phyloP scores from a whole-genome alignment of 2,888 invertebrate genomes.

The Sphaerophoria rueppellii region DNA sequence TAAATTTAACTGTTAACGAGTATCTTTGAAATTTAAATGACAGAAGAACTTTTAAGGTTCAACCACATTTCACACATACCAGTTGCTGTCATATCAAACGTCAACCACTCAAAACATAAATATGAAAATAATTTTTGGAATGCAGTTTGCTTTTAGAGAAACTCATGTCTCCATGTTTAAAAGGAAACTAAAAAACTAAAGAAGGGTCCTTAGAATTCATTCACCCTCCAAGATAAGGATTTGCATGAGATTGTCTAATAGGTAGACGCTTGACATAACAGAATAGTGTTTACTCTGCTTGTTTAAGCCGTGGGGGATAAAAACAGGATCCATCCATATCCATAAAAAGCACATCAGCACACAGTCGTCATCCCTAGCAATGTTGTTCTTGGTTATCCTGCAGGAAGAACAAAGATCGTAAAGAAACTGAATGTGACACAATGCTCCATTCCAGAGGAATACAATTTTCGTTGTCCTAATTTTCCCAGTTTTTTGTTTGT shows the following conservation, averaged over 20 bases:
- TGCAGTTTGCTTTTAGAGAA: not conserved
- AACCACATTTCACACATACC: conserved; percentile 43
- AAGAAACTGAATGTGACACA: conserved; percentile 58
- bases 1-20: conserved; percentile 1
- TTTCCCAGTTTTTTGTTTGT: conserved; percentile 24
- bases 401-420: conserved; percentile 57
- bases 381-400: not conserved
- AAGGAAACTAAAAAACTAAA: conserved; percentile 5
- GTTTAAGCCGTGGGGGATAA: conserved; percentile 46
- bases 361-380: conserved; percentile 36
- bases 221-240: conserved; percentile 57
- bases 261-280: not conserved
- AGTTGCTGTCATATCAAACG: not conserved
- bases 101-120: conserved; percentile 8
- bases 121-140: conserved; percentile 21
- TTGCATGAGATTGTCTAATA: not conserved
- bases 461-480: conserved; percentile 68
- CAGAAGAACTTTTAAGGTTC: conserved; percentile 55
- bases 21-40: conserved; percentile 5
- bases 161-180: conserved; percentile 49
- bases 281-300: not conserved
- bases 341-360: conserved; percentile 71
- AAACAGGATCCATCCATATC: conserved; percentile 66
- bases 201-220: conserved; percentile 58
- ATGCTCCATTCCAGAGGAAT: conserved; percentile 50